Percentiles rank a stretch among this genome's conserved stretches.
Evolutionary conservation across 2,888 invertebrate species (phyloP).

Genomic region (Plutella xylostella): DNA sequence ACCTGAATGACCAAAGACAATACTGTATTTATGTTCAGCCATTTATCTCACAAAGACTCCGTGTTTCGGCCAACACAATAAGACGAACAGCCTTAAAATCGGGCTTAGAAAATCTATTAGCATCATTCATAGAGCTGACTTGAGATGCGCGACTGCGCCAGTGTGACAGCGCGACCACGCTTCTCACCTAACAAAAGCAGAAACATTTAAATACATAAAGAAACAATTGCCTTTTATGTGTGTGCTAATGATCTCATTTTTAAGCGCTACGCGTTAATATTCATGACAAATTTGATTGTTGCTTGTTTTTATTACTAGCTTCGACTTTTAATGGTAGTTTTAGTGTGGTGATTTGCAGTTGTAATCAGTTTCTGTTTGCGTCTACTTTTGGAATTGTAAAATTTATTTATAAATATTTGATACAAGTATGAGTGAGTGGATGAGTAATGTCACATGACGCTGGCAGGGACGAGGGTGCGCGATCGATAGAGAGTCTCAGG

Average conservation of each 20-base stretch:
- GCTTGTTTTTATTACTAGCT: conserved; percentile 14
- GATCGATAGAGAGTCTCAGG: conserved; percentile 12
- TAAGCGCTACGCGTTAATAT: conserved; percentile 27
- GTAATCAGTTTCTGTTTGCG: too few relatives aligned
- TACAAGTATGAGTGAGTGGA: too few relatives aligned
- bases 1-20: conserved; percentile 59
- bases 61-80: conserved; percentile 54
- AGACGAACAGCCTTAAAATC: conserved; percentile 44
- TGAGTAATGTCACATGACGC: too few relatives aligned
- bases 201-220: conserved; percentile 43
- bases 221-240: conserved; percentile 59
- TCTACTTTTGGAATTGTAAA: too few relatives aligned
- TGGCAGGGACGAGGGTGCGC: too few relatives aligned
- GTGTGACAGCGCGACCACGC: conserved; percentile 43
- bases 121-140: conserved; percentile 3
- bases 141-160: background rate
- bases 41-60: conserved; percentile 63
- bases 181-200: conserved; percentile 42
- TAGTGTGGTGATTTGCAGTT: conserved; percentile 5
- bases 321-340: conserved; percentile 1
- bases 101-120: conserved; percentile 52
- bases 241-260: conserved; percentile 40
- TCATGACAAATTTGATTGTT: conserved; percentile 25
- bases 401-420: too few relatives aligned
- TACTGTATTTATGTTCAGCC: conserved; percentile 63